Evolutionary conservation across 2,797 vertebrate species (phyloP).

Genomic region (Adelosebastes latens): DNA sequence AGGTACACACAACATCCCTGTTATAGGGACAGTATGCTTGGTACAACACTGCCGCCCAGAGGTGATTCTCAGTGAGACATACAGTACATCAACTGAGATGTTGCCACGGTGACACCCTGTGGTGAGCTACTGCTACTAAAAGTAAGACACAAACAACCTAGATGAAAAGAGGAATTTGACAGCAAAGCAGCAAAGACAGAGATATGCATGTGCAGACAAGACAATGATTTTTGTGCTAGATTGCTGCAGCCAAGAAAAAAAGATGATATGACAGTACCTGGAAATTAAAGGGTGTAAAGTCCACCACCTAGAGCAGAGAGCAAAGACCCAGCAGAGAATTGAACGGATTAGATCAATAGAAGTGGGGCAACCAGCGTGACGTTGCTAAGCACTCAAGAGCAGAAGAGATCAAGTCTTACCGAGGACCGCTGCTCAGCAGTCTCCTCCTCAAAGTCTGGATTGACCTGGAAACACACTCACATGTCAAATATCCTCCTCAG

Average conservation of each 20-base stretch:
- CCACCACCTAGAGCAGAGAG: slow-evolving; percentile 79
- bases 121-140: slow-evolving; percentile 37
- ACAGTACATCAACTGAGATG: not conserved
- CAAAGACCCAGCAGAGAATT: slow-evolving; percentile 54
- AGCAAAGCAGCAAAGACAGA: not conserved
- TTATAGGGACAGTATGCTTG: not conserved
- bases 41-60: slow-evolving; percentile 57
- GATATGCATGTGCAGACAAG: not conserved
- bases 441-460: slow-evolving; percentile 85
- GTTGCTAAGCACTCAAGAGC: slow-evolving; percentile 9
- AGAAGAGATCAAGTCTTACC: slow-evolving; percentile 62
- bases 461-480: slow-evolving; percentile 72
- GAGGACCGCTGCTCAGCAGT: slow-evolving; percentile 81
- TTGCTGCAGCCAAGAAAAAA: slow-evolving; percentile 18
- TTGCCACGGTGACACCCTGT: slow-evolving; percentile 44
- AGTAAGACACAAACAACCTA: not conserved
- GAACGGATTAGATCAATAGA: slow-evolving; percentile 33
- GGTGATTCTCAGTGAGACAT: slow-evolving; percentile 18
- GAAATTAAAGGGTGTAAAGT: slow-evolving; percentile 87
- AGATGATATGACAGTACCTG: slow-evolving; percentile 75
- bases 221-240: not conserved
- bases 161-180: not conserved
- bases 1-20: not conserved
- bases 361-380: not conserved
- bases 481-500: slow-evolving; percentile 9